Evolutionary conservation across 2,888 invertebrate genomes (phyloP).

Genomic region (Perdita meconis): DNA sequence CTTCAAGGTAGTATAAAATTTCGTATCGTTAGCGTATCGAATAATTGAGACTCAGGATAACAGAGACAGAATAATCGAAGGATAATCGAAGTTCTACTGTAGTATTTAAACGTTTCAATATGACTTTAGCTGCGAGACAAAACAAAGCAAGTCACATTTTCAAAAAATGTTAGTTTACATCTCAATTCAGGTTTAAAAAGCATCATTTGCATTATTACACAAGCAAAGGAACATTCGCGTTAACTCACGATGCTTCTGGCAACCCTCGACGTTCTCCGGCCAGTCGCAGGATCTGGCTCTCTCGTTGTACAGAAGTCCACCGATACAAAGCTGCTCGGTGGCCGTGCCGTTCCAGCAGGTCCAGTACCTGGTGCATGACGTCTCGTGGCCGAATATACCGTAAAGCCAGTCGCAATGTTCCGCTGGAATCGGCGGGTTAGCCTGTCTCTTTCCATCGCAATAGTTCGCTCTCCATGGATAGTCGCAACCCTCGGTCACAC

Average conservation of each 20-base stretch:
- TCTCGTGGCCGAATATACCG: conserved; percentile 97
- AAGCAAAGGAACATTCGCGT: too few relatives aligned
- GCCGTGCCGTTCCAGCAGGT: conserved; percentile 98
- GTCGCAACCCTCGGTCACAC: conserved; percentile 95
- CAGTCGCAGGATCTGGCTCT: conserved; percentile 96
- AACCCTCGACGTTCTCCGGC: conserved; percentile 97
- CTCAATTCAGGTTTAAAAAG: too few relatives aligned
- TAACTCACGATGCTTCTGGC: conserved; percentile 96
- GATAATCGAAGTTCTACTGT: too few relatives aligned
- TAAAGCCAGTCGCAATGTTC: conserved; percentile 97
- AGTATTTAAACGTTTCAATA: too few relatives aligned
- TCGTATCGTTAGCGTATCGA: too few relatives aligned
- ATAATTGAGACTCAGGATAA: too few relatives aligned
- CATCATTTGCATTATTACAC: too few relatives aligned
- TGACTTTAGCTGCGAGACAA: too few relatives aligned
- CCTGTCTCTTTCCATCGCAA: conserved; percentile 92
- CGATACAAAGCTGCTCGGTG: conserved; percentile 96
- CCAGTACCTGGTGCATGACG: conserved; percentile 96
- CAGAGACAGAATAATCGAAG: too few relatives aligned
- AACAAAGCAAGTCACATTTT: too few relatives aligned
- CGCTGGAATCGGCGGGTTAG: conserved; percentile 92
- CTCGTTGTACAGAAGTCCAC: conserved; percentile 95
- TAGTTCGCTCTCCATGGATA: conserved; percentile 96
- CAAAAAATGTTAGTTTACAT: too few relatives aligned
- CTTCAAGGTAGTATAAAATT: too few relatives aligned